Evolutionary conservation across 1,140 invertebrate genomes (phyloP), one percentile per base, ranked within the genome.

Genomic region (Asobara japonica): DNA sequence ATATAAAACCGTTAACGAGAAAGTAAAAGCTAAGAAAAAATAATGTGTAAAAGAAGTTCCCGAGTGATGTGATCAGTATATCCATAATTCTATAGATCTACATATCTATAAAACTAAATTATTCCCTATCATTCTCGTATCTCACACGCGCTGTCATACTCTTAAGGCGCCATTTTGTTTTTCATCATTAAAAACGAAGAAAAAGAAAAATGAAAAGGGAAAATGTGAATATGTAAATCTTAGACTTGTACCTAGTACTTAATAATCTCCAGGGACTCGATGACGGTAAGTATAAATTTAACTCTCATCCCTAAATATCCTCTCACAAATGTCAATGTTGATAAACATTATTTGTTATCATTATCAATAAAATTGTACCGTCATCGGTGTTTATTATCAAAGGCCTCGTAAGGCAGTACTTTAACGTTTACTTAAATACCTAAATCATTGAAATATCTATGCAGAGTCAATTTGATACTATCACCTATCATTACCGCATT

Each of bases 351-450:
- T 38, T n/a, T 36, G 11, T 11, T n/a, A n/a, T 25, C 16, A 75
- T 77, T n/a, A 61, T 61, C 56, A 60, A 60, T 29, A 60, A 60
- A 60, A 61, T 29, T n/a, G 10, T 30, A 62, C 25, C 60, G 60
- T 31, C 27, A 62, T 78, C 83, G 79, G 77, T 84, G 79, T 71
- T 83, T 82, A 79, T 71, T 74, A 82, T 83, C 83, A 87, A 62
- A 87, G 84, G 84, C 83, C 85, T 86, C 82, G 83, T 82, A 80
- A 86, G 85, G 86, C 85, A 83, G 82, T 83, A 45, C 22, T 67
- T 29, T 30, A 29, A 48, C n/a, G 78, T 79, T 80, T 77, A n/a
- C n/a, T 78, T 74, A 72, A 79, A 82, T 75, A n/a, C 82, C 80
- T 74, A 76, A 79, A 78, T 76, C 64, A 74, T 64, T 78, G 79